Evolutionary conservation across 2,797 vertebrate species (phyloP), one percentile per base, ranked within the genome.

Genomic region (Leptoclinus maculatus): DNA sequence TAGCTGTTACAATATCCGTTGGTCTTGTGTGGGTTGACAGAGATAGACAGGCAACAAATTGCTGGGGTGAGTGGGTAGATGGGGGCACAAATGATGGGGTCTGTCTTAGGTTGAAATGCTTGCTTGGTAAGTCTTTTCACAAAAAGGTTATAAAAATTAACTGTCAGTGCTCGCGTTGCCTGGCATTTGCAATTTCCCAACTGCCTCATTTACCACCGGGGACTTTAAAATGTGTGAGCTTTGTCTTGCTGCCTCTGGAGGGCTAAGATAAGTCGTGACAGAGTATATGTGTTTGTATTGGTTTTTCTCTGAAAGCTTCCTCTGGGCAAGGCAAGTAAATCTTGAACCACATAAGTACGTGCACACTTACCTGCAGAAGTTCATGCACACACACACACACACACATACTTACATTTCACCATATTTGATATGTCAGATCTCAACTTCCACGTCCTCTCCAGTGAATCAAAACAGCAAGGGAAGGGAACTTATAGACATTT

Each of bases 101-200:
- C 80, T 79, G 74, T 87, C 83, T 82, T 82, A 88, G 80, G 87
- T 87, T 89, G 83, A 90, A 70, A 86, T 91, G 83, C 92, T 90
- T 91, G 86, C 82, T 83, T 68, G 34, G 85, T 87, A 84, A 84
- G 81, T 88, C 88, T 85, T 91, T 84, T 87, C 71, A 90, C 82
- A 90, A 91, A 45, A 93, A 94, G 86, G 92, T 91, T 94, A 89
- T 91, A 88, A 82, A 93, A 94, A 93, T 93, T 83, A 94, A 94
- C 91, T 91, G 84, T 87, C 88, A 85, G 87, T 82, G 77, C 68
- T 68, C 80, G 82, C 83, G 83, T 91, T 91, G 71, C 49, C 82
- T 86, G 83, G 90, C 90, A 93, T 94, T 93, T 93, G 80, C 89
- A 91, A 93, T 93, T 95, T 89, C 89, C 93, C 89, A 93, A 93